phyloP scores from a whole-genome alignment of 2,113 vertebrate species.

The Zootoca vivipara region DNA sequence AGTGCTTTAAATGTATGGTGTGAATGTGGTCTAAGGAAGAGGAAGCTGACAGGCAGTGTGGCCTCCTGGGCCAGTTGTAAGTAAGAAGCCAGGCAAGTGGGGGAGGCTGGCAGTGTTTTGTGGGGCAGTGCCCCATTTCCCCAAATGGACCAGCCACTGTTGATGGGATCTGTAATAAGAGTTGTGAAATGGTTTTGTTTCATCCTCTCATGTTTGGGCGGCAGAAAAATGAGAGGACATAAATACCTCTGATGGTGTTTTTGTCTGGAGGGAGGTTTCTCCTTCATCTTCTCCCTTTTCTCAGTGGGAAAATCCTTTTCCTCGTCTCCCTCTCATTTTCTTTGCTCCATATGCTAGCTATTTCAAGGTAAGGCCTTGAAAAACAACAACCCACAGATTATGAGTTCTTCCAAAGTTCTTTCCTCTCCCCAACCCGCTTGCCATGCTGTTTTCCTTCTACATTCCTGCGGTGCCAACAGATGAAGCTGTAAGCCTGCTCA shows the following conservation, averaged over 20 bases:
- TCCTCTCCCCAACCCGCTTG: constrained; percentile 29
- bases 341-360: constrained; percentile 43
- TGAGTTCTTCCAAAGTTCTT: constrained; percentile 69
- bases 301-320: not conserved
- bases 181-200: not conserved
- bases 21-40: too few relatives aligned
- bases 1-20: too few relatives aligned
- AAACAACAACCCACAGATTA: constrained; percentile 29
- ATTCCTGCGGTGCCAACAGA: constrained; percentile 71
- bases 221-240: not conserved
- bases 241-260: not conserved
- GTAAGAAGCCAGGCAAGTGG: too few relatives aligned
- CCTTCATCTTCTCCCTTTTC: not conserved
- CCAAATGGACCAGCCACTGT: too few relatives aligned
- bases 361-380: constrained; percentile 61
- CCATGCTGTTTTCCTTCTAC: constrained; percentile 68
- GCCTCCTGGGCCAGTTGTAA: too few relatives aligned
- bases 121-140: too few relatives aligned
- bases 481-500: constrained; percentile 71
- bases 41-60: too few relatives aligned
- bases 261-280: not conserved
- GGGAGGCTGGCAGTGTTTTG: too few relatives aligned
- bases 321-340: not conserved
- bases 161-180: not conserved
- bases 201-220: not conserved